Base-by-base conservation (phyloP, 2,113 vertebrate species). In the Octodon degus region DNA sequence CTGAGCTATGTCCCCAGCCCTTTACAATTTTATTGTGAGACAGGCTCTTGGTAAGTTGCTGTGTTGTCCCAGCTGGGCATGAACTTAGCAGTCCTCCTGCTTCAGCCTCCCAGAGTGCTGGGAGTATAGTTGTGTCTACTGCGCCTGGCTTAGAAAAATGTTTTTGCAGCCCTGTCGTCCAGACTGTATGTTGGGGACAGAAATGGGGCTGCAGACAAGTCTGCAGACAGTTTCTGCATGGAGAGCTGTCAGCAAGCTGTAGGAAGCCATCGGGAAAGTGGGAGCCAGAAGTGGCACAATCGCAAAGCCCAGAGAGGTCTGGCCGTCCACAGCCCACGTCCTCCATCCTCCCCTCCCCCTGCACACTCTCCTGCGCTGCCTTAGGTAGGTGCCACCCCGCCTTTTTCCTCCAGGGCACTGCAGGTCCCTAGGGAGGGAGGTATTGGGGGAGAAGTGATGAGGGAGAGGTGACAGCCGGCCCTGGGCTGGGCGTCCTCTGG, bases 391-490 rank as follows among this genome's bases (percentile, higher is more conserved):
- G 34, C 32, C 16, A 2, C 27, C 4, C 74, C 32, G 34, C 55
- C 83, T 63, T 14, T 84, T 32, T 62, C 27, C 83, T 85, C 70
- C 12, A 3, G 76, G 17, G 89, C 7, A 27, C 19, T 43, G 27
- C 27, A 7, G 14, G 2, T 32, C 43, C 0, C 2, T 0, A 37
- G 34, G 25, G 19, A n/a, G 11, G 24, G 25, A 16, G 58, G 14
- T 63, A 17, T 58, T 58, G 55, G 55, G 55, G 55, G 55, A 58
- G 13, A 55, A 16, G 47, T 20, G 13, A 37, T 1, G 10, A 3
- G 24, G 62, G 47, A 30, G n/a, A 16, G 25, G 12, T 27, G n/a
- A 20, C 13, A 7, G 43, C 43, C 14, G 30, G 76, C 27, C 76
- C 50, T 7, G 1, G 65, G 9, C 1, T 50, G 25, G 65, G 9